Evolutionary conservation across 2,797 vertebrate species (phyloP), one percentile per base, ranked within the genome.

Genomic region (Cynodonichthys magdalenae): DNA sequence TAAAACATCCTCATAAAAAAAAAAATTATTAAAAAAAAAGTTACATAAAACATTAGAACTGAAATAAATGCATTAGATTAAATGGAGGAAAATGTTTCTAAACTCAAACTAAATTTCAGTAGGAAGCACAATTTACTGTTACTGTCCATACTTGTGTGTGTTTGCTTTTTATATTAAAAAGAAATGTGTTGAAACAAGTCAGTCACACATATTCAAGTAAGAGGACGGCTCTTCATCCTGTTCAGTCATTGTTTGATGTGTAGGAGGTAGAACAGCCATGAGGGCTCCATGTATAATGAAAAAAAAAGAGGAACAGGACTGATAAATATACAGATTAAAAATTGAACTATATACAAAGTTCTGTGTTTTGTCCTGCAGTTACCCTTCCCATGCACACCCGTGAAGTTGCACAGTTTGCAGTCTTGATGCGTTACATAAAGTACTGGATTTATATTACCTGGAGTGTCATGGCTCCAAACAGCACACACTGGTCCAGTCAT

Each of bases 171-270:
- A 24, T 24, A 24, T 24, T 24, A 5, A 1, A 45, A 60, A 28
- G 50, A 19, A 50, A 19, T 59, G 50, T 53, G 41, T 39, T 63
- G 39, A 74, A 70, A 66, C 58, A 28, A 49, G 27, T 77, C 67
- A 83, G 66, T 80, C 77, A 81, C 66, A 50, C 28, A 65, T 58
- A 78, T 67, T 67, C 75, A 80, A 63, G 80, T 75, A 61, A 82
- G 74, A 79, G 73, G 74, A 74, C 69, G 61, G 60, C 20, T 1
- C 54, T 77, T 54, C 78, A 81, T 88, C 75, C 75, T 72, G 53
- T 77, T 75, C 67, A 62, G 78, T 78, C 76, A 71, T 75, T 82
- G 76, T 87, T 83, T 77, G 53, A 55, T 83, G 79, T n/a, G 80
- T 89, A 17, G 84, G 82, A 71, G 74, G 74, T 18, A 73, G 67